These are phyloP conservation scores for Elysia crispata DNA, from an alignment of 2,888 invertebrate species.

Conservation along the genomic window DNA sequence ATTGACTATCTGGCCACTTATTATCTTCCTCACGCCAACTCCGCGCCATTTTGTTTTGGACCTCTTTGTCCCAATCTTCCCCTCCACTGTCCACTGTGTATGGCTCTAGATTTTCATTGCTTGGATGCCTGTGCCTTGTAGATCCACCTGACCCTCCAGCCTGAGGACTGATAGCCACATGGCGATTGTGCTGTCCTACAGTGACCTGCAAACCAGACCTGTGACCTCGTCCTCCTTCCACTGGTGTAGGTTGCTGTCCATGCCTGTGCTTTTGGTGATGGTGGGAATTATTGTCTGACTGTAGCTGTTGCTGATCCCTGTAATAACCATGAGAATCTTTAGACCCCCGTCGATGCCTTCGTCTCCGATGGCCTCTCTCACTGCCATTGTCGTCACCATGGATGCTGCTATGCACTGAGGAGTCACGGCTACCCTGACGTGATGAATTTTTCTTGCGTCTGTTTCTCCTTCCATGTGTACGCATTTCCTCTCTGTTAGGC, in stretches of 20 bases:
- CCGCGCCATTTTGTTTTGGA: slow-evolving; percentile 42
- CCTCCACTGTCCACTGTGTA: slow-evolving; percentile 40
- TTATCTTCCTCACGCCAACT: slow-evolving; percentile 40
- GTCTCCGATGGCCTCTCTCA: slow-evolving; percentile 46
- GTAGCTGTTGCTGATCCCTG: slow-evolving; percentile 47
- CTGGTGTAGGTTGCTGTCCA: slow-evolving; percentile 15
- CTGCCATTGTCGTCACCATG: slow-evolving; percentile 51
- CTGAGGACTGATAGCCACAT: slow-evolving; percentile 44
- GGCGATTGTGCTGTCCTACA: slow-evolving; percentile 50
- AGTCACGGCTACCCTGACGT: slow-evolving; percentile 51
- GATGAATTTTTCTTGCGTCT: slow-evolving; percentile 40
- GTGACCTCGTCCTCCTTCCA: slow-evolving; percentile 29
- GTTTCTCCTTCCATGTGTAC: slow-evolving; percentile 30
- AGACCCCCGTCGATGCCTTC: slow-evolving; percentile 46
- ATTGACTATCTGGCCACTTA: neutral
- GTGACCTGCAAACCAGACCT: slow-evolving; percentile 50
- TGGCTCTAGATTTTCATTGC: slow-evolving; percentile 50
- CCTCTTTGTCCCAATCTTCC: slow-evolving; percentile 37
- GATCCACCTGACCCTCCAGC: slow-evolving; percentile 29
- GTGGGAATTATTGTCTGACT: neutral
- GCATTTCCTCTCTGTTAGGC: slow-evolving; percentile 46
- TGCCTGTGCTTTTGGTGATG: slow-evolving; percentile 37
- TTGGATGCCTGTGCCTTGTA: slow-evolving; percentile 27
- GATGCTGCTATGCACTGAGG: slow-evolving; percentile 54
- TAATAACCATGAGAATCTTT: slow-evolving; percentile 36